Evolutionary conservation across 2,113 vertebrate genomes (phyloP), one percentile per base, ranked within the genome.

Genomic region (Callocephalon fimbriatum): DNA sequence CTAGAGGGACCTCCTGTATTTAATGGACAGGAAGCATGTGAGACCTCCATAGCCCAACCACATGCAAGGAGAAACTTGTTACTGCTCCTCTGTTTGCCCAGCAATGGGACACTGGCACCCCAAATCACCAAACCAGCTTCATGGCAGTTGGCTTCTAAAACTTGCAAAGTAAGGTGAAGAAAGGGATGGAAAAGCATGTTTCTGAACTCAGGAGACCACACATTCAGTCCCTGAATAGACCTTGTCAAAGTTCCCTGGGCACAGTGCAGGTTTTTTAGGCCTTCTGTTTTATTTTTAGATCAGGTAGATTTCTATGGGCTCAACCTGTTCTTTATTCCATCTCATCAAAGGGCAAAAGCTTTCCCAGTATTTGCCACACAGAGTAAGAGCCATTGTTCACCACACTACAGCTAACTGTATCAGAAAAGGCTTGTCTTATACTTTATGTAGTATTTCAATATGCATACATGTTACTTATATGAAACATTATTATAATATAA

Each of bases 251-350:
- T 22, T 82, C 25, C 15, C 14, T 31, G 42, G 14, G 32, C 1
- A 2, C 1, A 2, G 23, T 31, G 47, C 14, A 66, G 15, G 2
- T 40, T 66, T 90, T 87, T 88, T 35, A 58, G 54, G 67, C 22
- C n/a, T 50, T 78, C 44, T 53, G 8, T 45, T 95, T 87, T 50
- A 93, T 86, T 93, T 88, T 78, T 74, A 63, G 29, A 92, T 83
- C 59, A 86, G 70, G 54, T 1, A 67, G 56, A 37, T 80, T 90
- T 93, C 54, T 88, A 18, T 35, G 50, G 7, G 8, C 15, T 82
- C 13, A 3, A 56, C 42, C 19, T 4, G 1, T 63, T 62, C 66
- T 93, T 92, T 77, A 47, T 78, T 66, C 37, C 17, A 14, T 20
- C 20, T 82, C n/a, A 40, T 31, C 23, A 68, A 70, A 88, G 74